These are phyloP conservation scores for Penaeus indicus DNA, from an alignment of 1,140 invertebrate genomes.

Conservation along the genomic window DNA sequence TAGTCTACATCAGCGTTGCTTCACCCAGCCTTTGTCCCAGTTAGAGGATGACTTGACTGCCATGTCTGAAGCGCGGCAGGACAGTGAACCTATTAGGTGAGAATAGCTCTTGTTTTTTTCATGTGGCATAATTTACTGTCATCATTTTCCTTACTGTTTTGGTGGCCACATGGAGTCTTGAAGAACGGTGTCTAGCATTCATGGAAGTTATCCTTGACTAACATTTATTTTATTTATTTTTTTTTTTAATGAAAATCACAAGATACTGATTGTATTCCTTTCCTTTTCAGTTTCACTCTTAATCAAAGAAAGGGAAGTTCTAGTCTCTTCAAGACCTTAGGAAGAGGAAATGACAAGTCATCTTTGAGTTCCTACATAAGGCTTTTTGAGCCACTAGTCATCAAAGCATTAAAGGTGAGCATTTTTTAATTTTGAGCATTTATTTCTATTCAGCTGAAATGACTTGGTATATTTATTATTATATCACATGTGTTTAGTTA, in stretches of 20 bases:
- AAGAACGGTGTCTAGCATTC: too few relatives aligned
- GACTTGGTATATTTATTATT: not conserved
- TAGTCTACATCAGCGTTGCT: constrained; percentile 50
- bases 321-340: constrained; percentile 44
- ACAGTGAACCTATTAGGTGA: constrained; percentile 45
- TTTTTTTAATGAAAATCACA: too few relatives aligned
- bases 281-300: constrained; percentile 31
- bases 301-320: constrained; percentile 63
- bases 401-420: constrained; percentile 81
- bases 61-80: constrained; percentile 35
- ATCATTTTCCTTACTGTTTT: not conserved
- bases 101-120: not conserved
- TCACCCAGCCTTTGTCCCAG: constrained; percentile 42
- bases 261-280: not conserved
- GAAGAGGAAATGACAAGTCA: constrained; percentile 72
- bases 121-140: not conserved
- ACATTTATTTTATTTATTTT: too few relatives aligned
- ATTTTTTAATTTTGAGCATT: not conserved
- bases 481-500: not conserved
- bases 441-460: constrained; percentile 10
- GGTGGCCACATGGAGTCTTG: not conserved
- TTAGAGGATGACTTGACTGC: constrained; percentile 42
- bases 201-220: too few relatives aligned
- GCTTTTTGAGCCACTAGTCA: constrained; percentile 91
- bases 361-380: constrained; percentile 84